Percentiles rank a stretch among this genome's conserved stretches.
phyloP scores from a whole-genome alignment of 2,113 vertebrate genomes.

The Notechis scutatus region DNA sequence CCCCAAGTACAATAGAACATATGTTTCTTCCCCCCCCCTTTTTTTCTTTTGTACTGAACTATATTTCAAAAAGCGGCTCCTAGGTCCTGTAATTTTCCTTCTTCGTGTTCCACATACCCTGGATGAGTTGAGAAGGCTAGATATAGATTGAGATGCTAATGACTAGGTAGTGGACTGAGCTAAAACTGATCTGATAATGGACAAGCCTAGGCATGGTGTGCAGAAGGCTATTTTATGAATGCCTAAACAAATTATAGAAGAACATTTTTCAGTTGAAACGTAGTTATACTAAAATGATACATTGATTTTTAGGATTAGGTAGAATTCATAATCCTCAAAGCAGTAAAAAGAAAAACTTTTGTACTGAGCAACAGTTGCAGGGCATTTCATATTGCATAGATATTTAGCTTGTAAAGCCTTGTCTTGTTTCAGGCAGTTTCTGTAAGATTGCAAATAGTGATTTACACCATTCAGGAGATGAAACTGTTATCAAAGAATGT shows the following conservation, averaged over 20 bases:
- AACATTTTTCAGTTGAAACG: constrained; percentile 24
- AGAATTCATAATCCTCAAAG: constrained; percentile 63
- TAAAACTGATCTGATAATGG: not conserved
- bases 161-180: not conserved
- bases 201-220: not conserved
- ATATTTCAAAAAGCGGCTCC: constrained; percentile 2
- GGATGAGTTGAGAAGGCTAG: not conserved
- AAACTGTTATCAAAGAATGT: constrained; percentile 65
- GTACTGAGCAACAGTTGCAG: constrained; percentile 51
- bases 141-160: not conserved
- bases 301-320: constrained; percentile 51
- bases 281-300: constrained; percentile 19
- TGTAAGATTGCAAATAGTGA: constrained; percentile 67
- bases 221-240: not conserved
- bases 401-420: constrained; percentile 59
- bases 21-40: not conserved
- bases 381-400: constrained; percentile 61
- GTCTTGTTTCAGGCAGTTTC: constrained; percentile 69
- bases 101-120: not conserved
- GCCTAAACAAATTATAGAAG: not conserved
- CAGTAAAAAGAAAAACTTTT: constrained; percentile 61
- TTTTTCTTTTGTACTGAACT: not conserved
- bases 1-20: constrained; percentile 5
- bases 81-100: constrained; percentile 13
- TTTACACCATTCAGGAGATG: constrained; percentile 66